A percentile compares a stretch with the other conserved stretches of the same genome.
phyloP scores from a whole-genome alignment of 2,888 invertebrate species.

The Halictus ligatus region DNA sequence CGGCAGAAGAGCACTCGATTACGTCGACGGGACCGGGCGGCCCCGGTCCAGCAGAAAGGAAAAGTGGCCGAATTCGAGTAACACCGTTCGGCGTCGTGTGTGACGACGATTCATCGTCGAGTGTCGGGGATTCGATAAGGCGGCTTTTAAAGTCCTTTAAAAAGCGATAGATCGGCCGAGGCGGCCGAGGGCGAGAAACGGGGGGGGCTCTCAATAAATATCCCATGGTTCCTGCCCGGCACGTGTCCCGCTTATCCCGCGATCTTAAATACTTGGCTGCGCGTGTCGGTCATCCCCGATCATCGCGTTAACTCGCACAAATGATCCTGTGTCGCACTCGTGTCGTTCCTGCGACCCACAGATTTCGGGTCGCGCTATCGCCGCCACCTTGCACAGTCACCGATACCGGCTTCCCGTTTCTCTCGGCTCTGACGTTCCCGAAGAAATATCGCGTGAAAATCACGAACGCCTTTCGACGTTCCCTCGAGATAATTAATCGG shows the following conservation, averaged over 20 bases:
- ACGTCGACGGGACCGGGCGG: constrained; percentile 14
- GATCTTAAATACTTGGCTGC: constrained; percentile 81
- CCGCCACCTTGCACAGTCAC: neutral
- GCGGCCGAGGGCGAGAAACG: constrained; percentile 56
- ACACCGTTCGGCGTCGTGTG: constrained; percentile 36
- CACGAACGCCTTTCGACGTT: neutral
- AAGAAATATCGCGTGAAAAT: neutral
- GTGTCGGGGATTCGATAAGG: constrained; percentile 72
- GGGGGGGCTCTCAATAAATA: constrained; percentile 71
- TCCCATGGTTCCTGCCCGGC: constrained; percentile 75
- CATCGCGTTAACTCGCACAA: constrained; percentile 77
- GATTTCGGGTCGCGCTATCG: constrained; percentile 15
- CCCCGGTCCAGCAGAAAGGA: constrained; percentile 37
- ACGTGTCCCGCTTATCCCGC: constrained; percentile 80
- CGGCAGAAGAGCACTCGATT: constrained; percentile 34
- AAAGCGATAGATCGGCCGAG: constrained; percentile 79
- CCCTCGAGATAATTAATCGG: neutral
- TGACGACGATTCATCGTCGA: constrained; percentile 62
- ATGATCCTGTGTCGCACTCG: constrained; percentile 64
- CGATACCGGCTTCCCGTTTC: neutral
- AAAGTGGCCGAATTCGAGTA: constrained; percentile 49
- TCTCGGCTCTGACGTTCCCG: neutral
- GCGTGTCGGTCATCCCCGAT: constrained; percentile 77
- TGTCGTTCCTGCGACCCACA: constrained; percentile 20
- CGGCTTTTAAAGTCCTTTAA: constrained; percentile 79